A percentile compares a stretch with the other conserved stretches of the same genome.
Conservation (phyloP, 2,888 invertebrate species). For the Scaptomyza flava region DNA sequence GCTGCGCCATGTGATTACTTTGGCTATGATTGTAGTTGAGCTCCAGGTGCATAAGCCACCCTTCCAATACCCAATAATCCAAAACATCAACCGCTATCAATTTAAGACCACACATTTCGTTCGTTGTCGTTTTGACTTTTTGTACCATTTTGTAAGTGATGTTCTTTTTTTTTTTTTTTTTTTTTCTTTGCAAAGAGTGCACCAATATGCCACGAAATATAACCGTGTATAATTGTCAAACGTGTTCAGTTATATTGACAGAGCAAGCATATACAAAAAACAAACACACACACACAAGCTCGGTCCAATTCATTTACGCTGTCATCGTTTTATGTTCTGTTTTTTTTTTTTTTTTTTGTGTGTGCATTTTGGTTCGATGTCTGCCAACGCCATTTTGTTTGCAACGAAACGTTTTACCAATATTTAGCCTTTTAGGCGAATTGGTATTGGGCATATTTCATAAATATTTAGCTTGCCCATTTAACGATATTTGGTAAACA, state of each 20-base stretch:
- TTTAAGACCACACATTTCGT: slow-evolving; percentile 61
- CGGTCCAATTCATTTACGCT: slow-evolving; percentile 62
- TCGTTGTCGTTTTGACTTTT: slow-evolving; percentile 44
- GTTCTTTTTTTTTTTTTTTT: slow-evolving; percentile 23
- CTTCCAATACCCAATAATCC: neutral
- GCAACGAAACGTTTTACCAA: slow-evolving; percentile 49
- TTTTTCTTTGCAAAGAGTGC: slow-evolving; percentile 51
- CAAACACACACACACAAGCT: slow-evolving; percentile 15
- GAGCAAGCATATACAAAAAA: slow-evolving; percentile 34
- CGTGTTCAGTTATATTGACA: slow-evolving; percentile 71
- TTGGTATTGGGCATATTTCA: slow-evolving; percentile 36
- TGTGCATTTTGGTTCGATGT: slow-evolving; percentile 3
- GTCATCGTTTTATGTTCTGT: slow-evolving; percentile 35
- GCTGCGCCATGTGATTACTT: slow-evolving; percentile 47
- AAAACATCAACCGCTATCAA: slow-evolving; percentile 41
- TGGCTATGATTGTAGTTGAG: slow-evolving; percentile 30
- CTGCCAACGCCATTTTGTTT: slow-evolving; percentile 61
- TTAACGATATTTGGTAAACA: slow-evolving; percentile 38
- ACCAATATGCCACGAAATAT: slow-evolving; percentile 74
- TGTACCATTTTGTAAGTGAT: slow-evolving; percentile 32
- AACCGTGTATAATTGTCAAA: slow-evolving; percentile 79
- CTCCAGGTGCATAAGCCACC: slow-evolving; percentile 9
- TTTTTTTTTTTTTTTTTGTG: slow-evolving; percentile 8
- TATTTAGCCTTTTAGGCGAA: slow-evolving; percentile 51
- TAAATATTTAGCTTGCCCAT: slow-evolving; percentile 56